These are phyloP conservation scores for Neotragus pygmaeus DNA, from an alignment of 2,113 vertebrate genomes.

Conservation along the genomic window DNA sequence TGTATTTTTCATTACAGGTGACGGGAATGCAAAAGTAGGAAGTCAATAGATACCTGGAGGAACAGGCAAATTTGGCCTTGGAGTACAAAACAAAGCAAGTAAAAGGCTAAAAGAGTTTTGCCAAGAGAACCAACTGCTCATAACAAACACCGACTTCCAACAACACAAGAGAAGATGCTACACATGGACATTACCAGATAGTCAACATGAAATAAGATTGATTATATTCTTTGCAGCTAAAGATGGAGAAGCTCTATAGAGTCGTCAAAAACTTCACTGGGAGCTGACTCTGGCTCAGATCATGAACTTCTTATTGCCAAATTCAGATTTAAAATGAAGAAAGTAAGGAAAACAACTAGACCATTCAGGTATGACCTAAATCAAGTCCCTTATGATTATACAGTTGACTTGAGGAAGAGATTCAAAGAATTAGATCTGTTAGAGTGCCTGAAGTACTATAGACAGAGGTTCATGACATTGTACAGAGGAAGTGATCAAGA, in stretches of 20 bases:
- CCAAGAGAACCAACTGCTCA: background rate
- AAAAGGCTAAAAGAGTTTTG: background rate
- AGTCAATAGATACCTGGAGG: background rate
- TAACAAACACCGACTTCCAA: background rate
- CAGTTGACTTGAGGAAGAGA: background rate
- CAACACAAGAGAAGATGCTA: accelerated
- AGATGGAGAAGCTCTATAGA: background rate
- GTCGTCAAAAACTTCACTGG: background rate
- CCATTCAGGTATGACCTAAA: background rate
- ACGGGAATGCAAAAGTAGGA: background rate
- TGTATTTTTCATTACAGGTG: background rate
- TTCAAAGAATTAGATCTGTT: background rate
- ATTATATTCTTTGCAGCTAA: background rate
- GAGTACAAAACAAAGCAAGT: background rate
- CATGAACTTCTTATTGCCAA: background rate
- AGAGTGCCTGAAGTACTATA: background rate
- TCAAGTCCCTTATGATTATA: background rate
- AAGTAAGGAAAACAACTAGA: background rate
- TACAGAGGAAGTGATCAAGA: background rate
- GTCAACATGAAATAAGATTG: background rate
- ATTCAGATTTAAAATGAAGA: background rate
- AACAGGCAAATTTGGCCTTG: background rate
- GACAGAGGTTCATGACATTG: background rate
- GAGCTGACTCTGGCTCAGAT: background rate
- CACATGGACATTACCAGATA: background rate